A percentile compares a stretch with the other conserved stretches of the same genome.
These are phyloP conservation scores for Cetonia aurata DNA, from an alignment of 2,888 invertebrate species.

Conservation along the genomic window DNA sequence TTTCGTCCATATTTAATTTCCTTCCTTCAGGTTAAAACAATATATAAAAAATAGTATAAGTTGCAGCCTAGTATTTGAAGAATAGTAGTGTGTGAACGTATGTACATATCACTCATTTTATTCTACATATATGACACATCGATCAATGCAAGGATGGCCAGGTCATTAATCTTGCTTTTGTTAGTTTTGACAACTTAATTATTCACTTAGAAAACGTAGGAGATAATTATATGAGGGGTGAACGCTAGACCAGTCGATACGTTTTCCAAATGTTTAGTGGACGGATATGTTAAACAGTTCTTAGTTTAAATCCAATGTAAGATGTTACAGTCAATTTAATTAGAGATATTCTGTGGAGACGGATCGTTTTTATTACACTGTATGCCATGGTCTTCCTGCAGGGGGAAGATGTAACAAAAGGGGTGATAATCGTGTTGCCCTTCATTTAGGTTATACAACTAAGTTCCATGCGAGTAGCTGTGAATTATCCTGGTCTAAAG, in stretches of 20 bases:
- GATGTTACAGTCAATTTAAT: conserved; percentile 34
- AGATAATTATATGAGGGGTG: conserved; percentile 22
- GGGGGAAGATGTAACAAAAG: conserved; percentile 39
- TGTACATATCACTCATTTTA: not conserved
- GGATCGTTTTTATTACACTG: conserved; percentile 21
- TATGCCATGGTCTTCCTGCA: not conserved
- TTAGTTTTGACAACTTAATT: conserved; percentile 31
- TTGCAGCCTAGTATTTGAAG: too few relatives aligned
- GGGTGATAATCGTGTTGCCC: conserved; percentile 38
- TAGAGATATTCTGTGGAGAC: conserved; percentile 24
- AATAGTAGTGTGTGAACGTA: too few relatives aligned
- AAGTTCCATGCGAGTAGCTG: conserved; percentile 48
- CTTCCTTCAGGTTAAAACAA: too few relatives aligned
- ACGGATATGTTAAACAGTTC: not conserved
- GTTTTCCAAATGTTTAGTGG: conserved; percentile 8
- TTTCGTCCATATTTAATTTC: too few relatives aligned
- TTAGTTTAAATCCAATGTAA: conserved; percentile 2
- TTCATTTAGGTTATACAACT: conserved; percentile 45
- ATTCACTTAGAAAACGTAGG: conserved; percentile 18
- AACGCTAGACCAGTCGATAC: conserved; percentile 3
- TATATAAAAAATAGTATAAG: too few relatives aligned
- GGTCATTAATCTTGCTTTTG: conserved; percentile 24
- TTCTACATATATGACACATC: conserved; percentile 1
- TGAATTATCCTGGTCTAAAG: conserved; percentile 44
- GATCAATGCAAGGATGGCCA: conserved; percentile 10